A percentile compares a stretch with the other conserved stretches of the same genome.
These are phyloP conservation scores for Spilarctia lutea DNA, from an alignment of 2,888 invertebrate species.

Conservation along the genomic window DNA sequence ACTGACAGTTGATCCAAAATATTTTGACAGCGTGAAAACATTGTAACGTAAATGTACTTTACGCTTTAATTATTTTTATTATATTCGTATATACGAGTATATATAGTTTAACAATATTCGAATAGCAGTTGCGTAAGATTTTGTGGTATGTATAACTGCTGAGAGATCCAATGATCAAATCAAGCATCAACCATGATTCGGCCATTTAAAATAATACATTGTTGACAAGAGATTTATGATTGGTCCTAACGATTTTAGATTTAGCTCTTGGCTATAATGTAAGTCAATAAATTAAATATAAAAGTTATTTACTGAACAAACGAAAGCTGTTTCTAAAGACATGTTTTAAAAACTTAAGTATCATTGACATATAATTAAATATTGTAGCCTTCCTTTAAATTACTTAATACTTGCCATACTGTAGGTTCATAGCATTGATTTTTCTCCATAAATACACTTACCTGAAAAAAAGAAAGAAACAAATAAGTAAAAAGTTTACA, in stretches of 20 bases:
- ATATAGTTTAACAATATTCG: background rate
- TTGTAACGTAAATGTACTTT: no score
- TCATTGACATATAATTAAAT: no score
- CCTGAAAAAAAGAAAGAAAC: slow-evolving; percentile 49
- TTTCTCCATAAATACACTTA: slow-evolving; percentile 37
- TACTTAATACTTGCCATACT: background rate
- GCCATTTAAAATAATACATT: no score
- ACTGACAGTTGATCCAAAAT: background rate
- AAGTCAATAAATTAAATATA: no score
- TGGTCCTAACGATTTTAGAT: no score
- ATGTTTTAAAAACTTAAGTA: no score
- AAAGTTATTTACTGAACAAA: no score
- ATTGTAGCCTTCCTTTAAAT: background rate
- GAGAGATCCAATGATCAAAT: no score
- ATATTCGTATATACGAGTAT: no score
- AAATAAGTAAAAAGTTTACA: background rate
- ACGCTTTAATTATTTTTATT: no score
- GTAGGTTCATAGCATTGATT: background rate
- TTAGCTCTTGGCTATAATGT: background rate
- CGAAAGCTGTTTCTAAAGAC: no score
- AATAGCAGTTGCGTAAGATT: background rate
- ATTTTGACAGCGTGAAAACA: background rate
- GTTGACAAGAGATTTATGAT: background rate
- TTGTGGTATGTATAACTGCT: background rate
- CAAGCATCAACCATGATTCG: background rate